Evolutionary conservation across 2,888 invertebrate species (phyloP).

Genomic region (Cristatella mucedo): DNA sequence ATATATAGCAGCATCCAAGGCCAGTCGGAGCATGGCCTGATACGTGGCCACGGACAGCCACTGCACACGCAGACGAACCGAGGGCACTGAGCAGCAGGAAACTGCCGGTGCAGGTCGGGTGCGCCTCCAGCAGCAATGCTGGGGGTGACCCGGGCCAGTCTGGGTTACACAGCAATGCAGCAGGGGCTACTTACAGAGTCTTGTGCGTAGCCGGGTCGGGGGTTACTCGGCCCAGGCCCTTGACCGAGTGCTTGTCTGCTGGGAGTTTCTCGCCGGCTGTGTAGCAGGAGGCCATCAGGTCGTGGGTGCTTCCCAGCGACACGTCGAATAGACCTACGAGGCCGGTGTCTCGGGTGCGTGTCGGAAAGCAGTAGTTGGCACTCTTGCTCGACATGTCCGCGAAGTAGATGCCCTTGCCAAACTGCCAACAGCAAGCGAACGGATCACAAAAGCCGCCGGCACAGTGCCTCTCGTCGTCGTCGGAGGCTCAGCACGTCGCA

Average conservation of each 20-base stretch:
- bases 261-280: constrained; percentile 38
- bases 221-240: constrained; percentile 34
- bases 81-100: no score
- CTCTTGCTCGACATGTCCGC: constrained; percentile 43
- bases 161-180: neutral
- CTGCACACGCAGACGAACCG: no score
- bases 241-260: constrained; percentile 35
- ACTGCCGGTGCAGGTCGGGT: no score
- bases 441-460: no score
- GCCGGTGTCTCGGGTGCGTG: constrained; percentile 32
- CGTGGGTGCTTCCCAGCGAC: constrained; percentile 16
- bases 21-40: no score
- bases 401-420: constrained; percentile 44
- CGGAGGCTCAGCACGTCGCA: no score
- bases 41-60: no score
- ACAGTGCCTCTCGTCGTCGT: no score
- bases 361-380: constrained; percentile 42
- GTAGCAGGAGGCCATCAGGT: constrained; percentile 35
- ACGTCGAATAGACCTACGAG: constrained; percentile 41
- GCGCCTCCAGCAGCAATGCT: no score
- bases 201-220: constrained; percentile 30
- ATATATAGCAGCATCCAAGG: no score
- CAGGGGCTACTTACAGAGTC: constrained; percentile 23
- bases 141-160: no score
- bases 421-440: constrained; percentile 25